Percentiles rank a stretch among this genome's conserved stretches.
Evolutionary conservation across 2,888 invertebrate genomes (phyloP).

Genomic region (Nebria brevicollis): DNA sequence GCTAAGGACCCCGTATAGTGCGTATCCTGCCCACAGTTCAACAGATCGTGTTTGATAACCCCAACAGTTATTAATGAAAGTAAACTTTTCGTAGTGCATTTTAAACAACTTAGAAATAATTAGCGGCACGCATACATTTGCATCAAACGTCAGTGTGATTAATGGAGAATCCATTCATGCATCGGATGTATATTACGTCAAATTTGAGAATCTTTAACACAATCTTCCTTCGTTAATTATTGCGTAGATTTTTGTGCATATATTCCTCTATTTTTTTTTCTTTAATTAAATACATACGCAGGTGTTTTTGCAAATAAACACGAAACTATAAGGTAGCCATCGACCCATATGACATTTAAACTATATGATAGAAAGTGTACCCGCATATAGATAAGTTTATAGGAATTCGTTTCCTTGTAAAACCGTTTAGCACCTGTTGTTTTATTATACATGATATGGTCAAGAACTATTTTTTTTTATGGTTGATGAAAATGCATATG

Average conservation of each 20-base stretch:
- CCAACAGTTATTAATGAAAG: background rate
- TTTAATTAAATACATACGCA: background rate
- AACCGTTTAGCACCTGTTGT: background rate
- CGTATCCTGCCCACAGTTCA: background rate
- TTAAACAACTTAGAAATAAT: background rate
- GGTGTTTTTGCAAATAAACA: background rate
- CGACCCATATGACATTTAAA: background rate
- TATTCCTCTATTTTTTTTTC: background rate
- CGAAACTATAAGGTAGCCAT: background rate
- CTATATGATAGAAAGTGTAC: background rate
- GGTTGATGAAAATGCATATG: background rate
- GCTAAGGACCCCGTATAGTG: background rate
- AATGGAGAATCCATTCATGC: constrained; percentile 6
- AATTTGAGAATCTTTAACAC: background rate
- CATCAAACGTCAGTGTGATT: constrained; percentile 4
- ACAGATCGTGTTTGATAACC: background rate
- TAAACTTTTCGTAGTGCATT: background rate
- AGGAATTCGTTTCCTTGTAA: background rate
- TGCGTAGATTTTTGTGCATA: background rate
- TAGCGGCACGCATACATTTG: constrained; percentile 1
- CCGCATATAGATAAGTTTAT: background rate
- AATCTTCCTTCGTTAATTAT: background rate
- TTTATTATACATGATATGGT: background rate
- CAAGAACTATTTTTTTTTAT: background rate
- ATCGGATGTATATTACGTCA: background rate